Evolutionary conservation across 1,140 invertebrate species (phyloP), one percentile per base, ranked within the genome.

Genomic region (Cardiocondyla obscurior): DNA sequence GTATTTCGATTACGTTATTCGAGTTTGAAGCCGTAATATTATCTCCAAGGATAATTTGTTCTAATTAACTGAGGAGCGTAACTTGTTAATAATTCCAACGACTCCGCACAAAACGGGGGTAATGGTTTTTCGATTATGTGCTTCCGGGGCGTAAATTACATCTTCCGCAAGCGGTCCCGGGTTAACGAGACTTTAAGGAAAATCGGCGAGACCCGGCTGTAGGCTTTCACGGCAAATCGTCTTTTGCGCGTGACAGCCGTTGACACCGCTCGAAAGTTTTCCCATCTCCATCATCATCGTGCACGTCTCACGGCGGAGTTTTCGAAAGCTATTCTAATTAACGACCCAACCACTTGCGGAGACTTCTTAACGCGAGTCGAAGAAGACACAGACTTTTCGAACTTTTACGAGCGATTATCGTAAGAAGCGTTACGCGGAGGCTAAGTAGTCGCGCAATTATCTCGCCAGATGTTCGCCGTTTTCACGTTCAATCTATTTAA

Each of bases 251-350:
- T 22, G 44, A 36, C 19, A 53, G 25, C 22, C 83, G 69, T 69
- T 82, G 51, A 76, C 69, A 67, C 22, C 19, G 22, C 6, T 70
- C 84, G 14, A 62, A 77, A 85, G 70, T 85, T 85, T 83, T 70
- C 81, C 64, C 46, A 64, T 85, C 70, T 64, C 60, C 25, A 33
- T 58, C n/a, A 22, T 33, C 62, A 30, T 53, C 44, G 22, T 30
- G 49, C 19, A 36, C 16, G 25, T 14, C 64, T 14, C 30, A 42
- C 65, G 46, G 25, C 65, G 16, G 60, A 83, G 39, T 85, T 85
- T 79, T 51, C 49, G 10, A 53, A 49, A 81, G 84, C 67, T 79
- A 72, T 72, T 85, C 65, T 73, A 85, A 85, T 85, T 83, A 85
- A 83, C 64, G 84, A 70, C 10, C n/a, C 36, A 7, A 55, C 33